A percentile compares a stretch with the other conserved stretches of the same genome.
phyloP scores from a whole-genome alignment of 1,140 invertebrate genomes.

The Drosophila chauvacae region DNA sequence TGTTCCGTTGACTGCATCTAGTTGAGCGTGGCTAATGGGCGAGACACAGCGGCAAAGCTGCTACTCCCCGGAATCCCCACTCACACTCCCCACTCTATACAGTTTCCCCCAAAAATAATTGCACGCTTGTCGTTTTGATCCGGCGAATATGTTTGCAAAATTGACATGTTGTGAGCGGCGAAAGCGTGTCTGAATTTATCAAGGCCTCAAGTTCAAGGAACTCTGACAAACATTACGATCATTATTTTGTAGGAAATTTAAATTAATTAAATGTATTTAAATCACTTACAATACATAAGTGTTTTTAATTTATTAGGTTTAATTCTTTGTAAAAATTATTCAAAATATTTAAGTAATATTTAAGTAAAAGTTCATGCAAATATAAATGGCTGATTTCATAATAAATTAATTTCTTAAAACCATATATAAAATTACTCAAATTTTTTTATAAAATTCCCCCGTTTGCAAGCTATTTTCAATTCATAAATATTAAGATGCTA shows the following conservation, averaged over 20 bases:
- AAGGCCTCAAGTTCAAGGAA: conserved; percentile 44
- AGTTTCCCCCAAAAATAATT: conserved; percentile 12
- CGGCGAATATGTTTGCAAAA: conserved; percentile 36
- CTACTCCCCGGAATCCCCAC: background rate
- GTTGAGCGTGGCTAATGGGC: conserved; percentile 74
- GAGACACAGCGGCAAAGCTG: conserved; percentile 18
- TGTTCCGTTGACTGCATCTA: conserved; percentile 60
- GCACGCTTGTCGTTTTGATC: conserved; percentile 18
- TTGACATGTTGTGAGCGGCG: conserved; percentile 41
- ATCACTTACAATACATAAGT: no score
- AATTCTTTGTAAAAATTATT: no score
- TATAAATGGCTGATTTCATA: no score
- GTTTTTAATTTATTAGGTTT: no score
- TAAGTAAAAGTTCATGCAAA: no score
- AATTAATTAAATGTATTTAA: background rate
- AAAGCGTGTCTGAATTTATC: conserved; percentile 24
- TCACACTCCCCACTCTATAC: background rate
- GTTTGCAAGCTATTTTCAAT: no score
- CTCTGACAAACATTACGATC: background rate
- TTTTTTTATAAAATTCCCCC: no score
- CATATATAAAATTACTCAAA: no score
- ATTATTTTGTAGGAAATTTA: background rate
- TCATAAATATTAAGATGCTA: no score
- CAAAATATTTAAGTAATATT: no score
- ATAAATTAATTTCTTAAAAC: no score